phyloP scores from a whole-genome alignment of 2,113 vertebrate species.

The Salvator merianae region DNA sequence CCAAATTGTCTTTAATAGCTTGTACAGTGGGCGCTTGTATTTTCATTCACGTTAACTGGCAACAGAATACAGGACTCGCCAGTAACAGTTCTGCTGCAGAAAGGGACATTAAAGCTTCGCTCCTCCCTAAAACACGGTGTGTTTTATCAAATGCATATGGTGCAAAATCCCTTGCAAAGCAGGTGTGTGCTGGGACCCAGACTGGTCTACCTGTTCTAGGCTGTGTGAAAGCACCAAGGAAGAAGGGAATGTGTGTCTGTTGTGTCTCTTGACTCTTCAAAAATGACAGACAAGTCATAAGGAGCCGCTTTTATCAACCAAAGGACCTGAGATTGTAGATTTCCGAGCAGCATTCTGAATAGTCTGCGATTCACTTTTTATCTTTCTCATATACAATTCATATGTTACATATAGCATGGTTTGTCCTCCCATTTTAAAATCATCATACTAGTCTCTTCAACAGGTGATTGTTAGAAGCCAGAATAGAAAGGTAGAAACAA shows the following conservation, averaged over 20 bases:
- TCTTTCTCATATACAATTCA: neutral
- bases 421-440: neutral
- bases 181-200: neutral
- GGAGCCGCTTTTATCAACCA: neutral
- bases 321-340: slow-evolving; percentile 15
- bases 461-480: neutral
- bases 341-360: neutral
- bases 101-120: neutral
- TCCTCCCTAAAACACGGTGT: neutral
- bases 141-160: too few species aligned
- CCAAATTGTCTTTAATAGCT: neutral
- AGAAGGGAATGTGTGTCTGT: neutral
- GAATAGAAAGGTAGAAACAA: slow-evolving; percentile 35
- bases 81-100: neutral
- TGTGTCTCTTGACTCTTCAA: neutral
- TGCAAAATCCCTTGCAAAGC: neutral
- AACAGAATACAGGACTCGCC: neutral
- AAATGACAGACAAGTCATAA: neutral
- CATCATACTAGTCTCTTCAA: neutral
- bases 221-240: neutral
- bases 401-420: neutral
- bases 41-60: neutral
- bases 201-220: neutral
- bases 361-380: neutral
- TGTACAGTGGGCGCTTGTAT: neutral